Evolutionary conservation across 2,797 vertebrate species (phyloP), one percentile per base, ranked within the genome.

Genomic region (Numenius phaeopus): DNA sequence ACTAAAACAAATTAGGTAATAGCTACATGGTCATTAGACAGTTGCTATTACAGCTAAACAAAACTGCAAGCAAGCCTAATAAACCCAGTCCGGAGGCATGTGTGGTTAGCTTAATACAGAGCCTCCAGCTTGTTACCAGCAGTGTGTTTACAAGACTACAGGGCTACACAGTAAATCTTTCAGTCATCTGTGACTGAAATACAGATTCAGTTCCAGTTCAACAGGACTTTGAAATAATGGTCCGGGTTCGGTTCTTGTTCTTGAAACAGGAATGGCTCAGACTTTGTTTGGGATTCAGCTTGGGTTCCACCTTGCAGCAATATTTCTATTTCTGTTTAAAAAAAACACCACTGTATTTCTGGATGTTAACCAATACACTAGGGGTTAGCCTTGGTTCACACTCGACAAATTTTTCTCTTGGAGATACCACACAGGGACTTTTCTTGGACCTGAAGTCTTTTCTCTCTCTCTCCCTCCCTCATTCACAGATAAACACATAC

Each of bases 141-240:
- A 76, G 39, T n/a, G 52, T 83, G 52, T 91, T 86, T 96, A 91
- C 34, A 85, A 83, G 83, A 65, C 61, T 85, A 73, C 50, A 82
- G 58, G 62, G 42, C 62, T 86, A 64, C 47, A 27, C 49, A 76
- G 76, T 86, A 89, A 90, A 93, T 86, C 67, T 71, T 93, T 76
- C 83, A 82, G 47, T 89, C 80, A 58, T 88, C 84, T 86, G 34
- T 64, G 72, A 67, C 77, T 78, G 40, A 86, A 90, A 86, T 54
- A 71, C 76, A 71, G 34, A 91, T 79, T 83, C 72, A 30, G 16
- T 88, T 93, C 80, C 52, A 83, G 71, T 62, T 79, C 42, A 76
- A 26, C 18, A 61, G 67, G 57, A 46, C 47, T 84, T 83, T 40
- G 64, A 89, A 94, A 77, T 30, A 62, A 39, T 22, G 30, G 54